Percentiles rank a stretch among this genome's conserved stretches.
These are phyloP conservation scores for Sebastes taczanowskii DNA, from an alignment of 2,797 vertebrate genomes.

Conservation along the genomic window DNA sequence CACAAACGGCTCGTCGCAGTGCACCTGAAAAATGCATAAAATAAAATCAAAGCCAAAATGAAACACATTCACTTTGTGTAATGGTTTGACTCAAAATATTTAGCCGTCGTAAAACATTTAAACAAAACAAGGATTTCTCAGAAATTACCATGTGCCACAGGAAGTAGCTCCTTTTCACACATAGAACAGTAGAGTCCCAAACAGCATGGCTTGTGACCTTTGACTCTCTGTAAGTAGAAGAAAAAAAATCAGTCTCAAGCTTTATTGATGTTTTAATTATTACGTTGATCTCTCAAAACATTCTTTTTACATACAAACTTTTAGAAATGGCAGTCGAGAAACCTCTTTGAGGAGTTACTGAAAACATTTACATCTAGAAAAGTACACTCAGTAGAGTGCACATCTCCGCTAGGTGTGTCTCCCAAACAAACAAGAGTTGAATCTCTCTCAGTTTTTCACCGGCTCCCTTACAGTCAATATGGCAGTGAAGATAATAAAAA, in stretches of 20 bases:
- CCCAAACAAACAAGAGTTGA: no score
- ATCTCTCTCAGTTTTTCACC: no score
- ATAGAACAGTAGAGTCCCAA: conserved; percentile 71
- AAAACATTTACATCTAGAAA: neutral
- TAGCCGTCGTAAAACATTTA: neutral
- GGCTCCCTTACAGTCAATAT: no score
- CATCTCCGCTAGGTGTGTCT: neutral
- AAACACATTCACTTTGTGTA: neutral
- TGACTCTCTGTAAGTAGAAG: conserved; percentile 43
- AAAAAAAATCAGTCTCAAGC: neutral
- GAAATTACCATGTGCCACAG: conserved; percentile 69
- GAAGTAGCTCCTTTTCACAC: conserved; percentile 76
- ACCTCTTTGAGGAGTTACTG: neutral
- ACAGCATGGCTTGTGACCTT: conserved; percentile 51
- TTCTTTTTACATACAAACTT: no score
- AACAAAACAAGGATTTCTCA: neutral
- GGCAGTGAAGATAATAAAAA: no score
- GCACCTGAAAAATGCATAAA: conserved; percentile 52
- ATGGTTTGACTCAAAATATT: neutral
- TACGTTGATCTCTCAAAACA: neutral
- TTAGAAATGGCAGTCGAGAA: neutral
- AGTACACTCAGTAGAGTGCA: neutral
- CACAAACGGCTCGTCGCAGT: conserved; percentile 46
- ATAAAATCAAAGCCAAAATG: neutral
- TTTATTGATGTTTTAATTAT: neutral